Base-by-base conservation (phyloP, 2,888 invertebrate species). In the Papilio gigon region DNA sequence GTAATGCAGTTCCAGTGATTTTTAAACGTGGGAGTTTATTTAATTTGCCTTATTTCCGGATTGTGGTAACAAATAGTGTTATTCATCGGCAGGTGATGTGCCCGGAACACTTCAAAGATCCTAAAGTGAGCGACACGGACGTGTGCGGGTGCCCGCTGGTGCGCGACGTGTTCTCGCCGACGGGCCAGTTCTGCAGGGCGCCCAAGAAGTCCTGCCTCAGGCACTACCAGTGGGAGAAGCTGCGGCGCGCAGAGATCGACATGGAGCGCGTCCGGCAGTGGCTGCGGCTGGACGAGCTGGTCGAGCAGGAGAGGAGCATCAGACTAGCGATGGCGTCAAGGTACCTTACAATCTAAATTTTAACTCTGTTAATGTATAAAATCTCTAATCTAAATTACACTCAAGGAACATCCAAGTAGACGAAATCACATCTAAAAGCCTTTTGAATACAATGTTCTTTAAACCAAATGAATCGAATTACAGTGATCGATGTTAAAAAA, bases 201-300 rank as follows among this genome's bases (percentile, higher is more conserved):
- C 95, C 98, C 0, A 98, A 98, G 85, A 98, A 98, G 85, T 95
- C 94, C 73, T 99, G 99, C 81, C 94, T 96, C 65, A 95, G 95
- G 77, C 99, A 99, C 84, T 97, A 96, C 84, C 97, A 97, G 75
- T 99, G 99, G 99, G 99, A 99, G 88, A 98, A 98, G 87, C 88
- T 98, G 72, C 93, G 98, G 0, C 87, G 98, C 20, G 99, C 99
- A 0, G 97, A 98, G 93, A 97, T 99, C 58, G 99, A 99, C 82
- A 95, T 98, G 95, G 98, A 99, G 86, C 86, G 96, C n/a, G 96
- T 96, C 0, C 92, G 96, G 0, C 96, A 98, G 92, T 98, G 98
- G 98, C 90, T 98, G 73, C 96, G 97, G 83, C 93, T 98, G 81
- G 99, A 99, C 77, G 99, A 99, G 80, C 89, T 99, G 53, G 94